Percentiles rank a stretch among this genome's conserved stretches.
Evolutionary conservation across 2,113 vertebrate genomes (phyloP).

Genomic region (Labeo catla): DNA sequence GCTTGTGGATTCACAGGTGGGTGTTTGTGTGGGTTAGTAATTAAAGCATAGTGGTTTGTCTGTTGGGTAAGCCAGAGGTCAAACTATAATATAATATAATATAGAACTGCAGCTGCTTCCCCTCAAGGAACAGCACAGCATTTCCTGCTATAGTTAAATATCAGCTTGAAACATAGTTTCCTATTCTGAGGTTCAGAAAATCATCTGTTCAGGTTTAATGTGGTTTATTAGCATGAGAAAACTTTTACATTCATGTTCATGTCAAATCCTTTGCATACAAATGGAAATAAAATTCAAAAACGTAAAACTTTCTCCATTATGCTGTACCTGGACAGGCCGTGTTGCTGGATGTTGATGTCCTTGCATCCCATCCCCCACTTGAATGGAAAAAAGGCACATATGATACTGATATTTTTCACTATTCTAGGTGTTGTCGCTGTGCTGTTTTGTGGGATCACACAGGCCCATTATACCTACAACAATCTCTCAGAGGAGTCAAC

Average conservation of each 20-base stretch:
- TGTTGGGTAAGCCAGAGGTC: not conserved
- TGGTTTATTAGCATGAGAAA: not conserved
- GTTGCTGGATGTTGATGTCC: not conserved
- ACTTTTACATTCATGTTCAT: not conserved
- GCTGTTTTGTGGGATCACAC: conserved; percentile 95
- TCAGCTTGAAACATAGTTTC: not conserved
- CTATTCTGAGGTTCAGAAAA: not conserved
- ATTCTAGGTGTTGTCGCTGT: conserved; percentile 90
- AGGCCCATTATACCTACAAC: conserved; percentile 96
- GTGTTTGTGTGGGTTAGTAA: conserved; percentile 42
- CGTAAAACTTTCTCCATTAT: not conserved
- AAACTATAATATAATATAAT: not conserved
- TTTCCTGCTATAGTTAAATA: not conserved
- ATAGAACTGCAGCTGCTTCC: not conserved
- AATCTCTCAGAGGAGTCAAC: conserved; percentile 92
- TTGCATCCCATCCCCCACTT: not conserved
- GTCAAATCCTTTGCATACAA: not conserved
- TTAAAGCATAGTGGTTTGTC: not conserved
- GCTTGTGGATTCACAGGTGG: conserved; percentile 97
- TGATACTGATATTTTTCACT: not conserved
- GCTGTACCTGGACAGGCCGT: not conserved
- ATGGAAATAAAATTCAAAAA: not conserved
- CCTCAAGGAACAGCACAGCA: not conserved
- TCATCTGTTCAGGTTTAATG: not conserved
- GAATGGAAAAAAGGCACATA: not conserved